Percentiles rank a stretch among this genome's conserved stretches.
These are phyloP conservation scores for Gryllus longicercus DNA, from an alignment of 2,888 invertebrate species.

Conservation along the genomic window DNA sequence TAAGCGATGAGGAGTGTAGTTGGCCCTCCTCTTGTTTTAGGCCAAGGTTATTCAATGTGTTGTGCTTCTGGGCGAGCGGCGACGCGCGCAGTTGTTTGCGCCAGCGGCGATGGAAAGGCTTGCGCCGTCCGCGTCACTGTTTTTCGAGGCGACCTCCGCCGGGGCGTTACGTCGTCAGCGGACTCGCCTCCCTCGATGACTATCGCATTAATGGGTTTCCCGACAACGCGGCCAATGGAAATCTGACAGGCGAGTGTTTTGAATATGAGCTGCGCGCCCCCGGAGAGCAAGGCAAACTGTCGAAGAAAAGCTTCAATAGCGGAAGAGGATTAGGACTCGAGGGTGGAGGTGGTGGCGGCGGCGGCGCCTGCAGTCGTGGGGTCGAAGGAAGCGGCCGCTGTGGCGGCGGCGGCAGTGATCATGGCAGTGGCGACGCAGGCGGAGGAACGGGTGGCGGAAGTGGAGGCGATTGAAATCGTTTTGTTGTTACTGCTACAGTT, in stretches of 20 bases:
- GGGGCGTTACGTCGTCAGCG: neutral
- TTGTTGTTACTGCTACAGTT: too few species aligned
- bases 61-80: neutral
- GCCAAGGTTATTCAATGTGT: too few species aligned
- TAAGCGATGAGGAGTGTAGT: too few species aligned
- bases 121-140: neutral
- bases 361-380: neutral
- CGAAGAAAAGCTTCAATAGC: neutral
- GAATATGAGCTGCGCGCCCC: neutral
- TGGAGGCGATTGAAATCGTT: too few species aligned
- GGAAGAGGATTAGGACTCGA: neutral
- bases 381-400: neutral
- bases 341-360: neutral
- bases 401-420: constrained; percentile 40
- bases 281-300: neutral
- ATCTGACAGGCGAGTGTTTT: neutral
- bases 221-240: neutral
- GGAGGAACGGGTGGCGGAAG: neutral
- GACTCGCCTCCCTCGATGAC: neutral
- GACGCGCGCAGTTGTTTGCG: neutral
- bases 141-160: neutral
- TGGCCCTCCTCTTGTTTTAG: too few species aligned
- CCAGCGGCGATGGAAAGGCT: neutral
- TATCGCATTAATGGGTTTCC: neutral
- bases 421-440: constrained; percentile 46